phyloP scores from a whole-genome alignment of 2,888 invertebrate species.

The Tipula unca region DNA sequence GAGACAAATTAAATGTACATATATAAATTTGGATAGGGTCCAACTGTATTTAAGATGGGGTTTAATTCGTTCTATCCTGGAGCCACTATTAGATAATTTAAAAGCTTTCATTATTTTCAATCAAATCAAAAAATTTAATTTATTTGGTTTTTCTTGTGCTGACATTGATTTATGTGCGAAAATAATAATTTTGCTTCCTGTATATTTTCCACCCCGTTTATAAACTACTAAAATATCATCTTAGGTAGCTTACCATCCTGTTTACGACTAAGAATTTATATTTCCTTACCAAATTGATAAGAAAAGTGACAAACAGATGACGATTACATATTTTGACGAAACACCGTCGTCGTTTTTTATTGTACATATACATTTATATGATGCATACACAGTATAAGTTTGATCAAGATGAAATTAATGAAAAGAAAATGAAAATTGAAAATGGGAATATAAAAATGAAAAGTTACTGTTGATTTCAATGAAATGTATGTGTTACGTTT shows the following conservation, averaged over 20 bases:
- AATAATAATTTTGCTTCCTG: background rate
- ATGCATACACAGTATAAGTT: background rate
- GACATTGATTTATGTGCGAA: constrained; percentile 14
- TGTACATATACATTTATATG: background rate
- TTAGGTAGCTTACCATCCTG: too few species aligned
- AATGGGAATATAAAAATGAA: background rate
- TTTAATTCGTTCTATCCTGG: background rate
- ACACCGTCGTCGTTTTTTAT: background rate
- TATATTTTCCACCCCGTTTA: background rate
- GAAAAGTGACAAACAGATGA: background rate
- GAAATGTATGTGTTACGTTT: background rate
- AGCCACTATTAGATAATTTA: background rate
- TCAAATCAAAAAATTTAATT: background rate
- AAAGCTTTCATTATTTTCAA: background rate
- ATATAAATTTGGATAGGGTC: background rate
- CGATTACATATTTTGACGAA: background rate
- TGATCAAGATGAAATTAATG: constrained; percentile 8
- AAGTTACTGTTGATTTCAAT: background rate
- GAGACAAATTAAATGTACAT: background rate
- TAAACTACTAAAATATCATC: background rate
- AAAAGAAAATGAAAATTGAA: background rate
- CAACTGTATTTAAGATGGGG: background rate
- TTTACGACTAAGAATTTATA: background rate
- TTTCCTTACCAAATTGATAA: background rate
- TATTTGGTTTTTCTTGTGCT: background rate